Evolutionary conservation across 2,797 vertebrate species (phyloP), one percentile per base, ranked within the genome.

Genomic region (Sebastes melanostomus): DNA sequence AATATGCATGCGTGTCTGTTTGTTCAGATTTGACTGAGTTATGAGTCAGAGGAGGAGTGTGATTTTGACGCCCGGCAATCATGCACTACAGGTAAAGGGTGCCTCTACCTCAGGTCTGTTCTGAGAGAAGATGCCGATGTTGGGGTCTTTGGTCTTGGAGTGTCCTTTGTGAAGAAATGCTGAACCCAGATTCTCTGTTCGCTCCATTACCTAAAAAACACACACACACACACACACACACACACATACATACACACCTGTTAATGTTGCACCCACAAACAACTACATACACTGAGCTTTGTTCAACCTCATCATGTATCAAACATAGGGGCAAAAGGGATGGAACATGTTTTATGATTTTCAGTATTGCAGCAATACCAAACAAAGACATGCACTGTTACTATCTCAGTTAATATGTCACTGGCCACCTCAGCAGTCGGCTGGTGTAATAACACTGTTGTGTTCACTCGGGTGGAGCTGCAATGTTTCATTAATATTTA

Each of bases 91-190:
- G 13, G 66, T 7, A 16, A n/a, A 71, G 20, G 4, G 3, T 5
- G 30, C 77, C 3, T 6, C 74, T 95, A 99, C 98, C 97, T 99
- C 98, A 1, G 97, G 96, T 92, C 97, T 96, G 94, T 98, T 99
- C 87, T 98, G 98, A 60, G 97, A 94, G 75, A 98, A 98, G 88
- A 99, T 96, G 88, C 98, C 98, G 6, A 99, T 88, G 78, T 95
- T 94, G 10, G 96, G 94, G 66, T 96, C 86, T 0, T 86, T 69
- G 30, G 89, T 86, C 3, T 96, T 93, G 79, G 94, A 96, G 93
- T 96, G 97, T 81, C 97, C 97, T 92, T 95, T 97, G 75, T 97
- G 92, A 52, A 99, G 92, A 83, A 99, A 95, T 0, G 96, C 97
- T 7, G 98, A 99, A 9, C 98, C 98, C 75, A 98, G 85, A n/a